Base-by-base conservation (phyloP, 2,113 vertebrate genomes). In the Lepus europaeus region DNA sequence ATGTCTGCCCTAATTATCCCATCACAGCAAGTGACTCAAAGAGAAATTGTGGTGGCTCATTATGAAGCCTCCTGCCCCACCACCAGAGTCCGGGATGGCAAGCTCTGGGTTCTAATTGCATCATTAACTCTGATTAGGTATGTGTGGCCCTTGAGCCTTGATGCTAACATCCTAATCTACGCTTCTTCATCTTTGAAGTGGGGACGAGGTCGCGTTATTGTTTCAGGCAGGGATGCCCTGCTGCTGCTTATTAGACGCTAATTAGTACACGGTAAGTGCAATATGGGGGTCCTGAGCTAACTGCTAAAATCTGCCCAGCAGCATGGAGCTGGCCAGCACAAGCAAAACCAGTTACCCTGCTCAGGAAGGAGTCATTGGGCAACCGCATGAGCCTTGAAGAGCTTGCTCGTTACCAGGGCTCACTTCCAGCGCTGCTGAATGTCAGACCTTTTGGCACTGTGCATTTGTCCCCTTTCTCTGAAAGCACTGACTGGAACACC, bases 201-300 rank as follows among this genome's bases (percentile, higher is more conserved):
- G 29, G 93, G 94, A 68, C 63, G 79, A 96, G 95, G 95, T 80
- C 0, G 59, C 86, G 86, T 92, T 86, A 93, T 97, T 96, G 95
- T 97, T 90, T 87, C n/a, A 74, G 82, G 73, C 31, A 31, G 27
- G 49, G 87, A 53, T 81, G 68, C 68, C 3, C 1, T 0, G 95
- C 69, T 29, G 61, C 93, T 89, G 78, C 79, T 92, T 96, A 96
- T 96, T 95, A 95, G 92, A 95, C 87, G 96, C 97, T 95, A 94
- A 97, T 96, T 97, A 96, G 95, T 84, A 95, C 86, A 92, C 4
- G 90, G 96, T 96, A 92, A 95, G 56, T 39, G 59, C 94, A 97
- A 96, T 97, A 91, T 96, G 90, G 95, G 61, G 95, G 83, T 70
- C 19, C 63, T 0, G 70, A 36, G 73, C 78, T 33, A 73, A 79